Percentiles rank a stretch among this genome's conserved stretches.
Conservation (phyloP, 2,888 invertebrate species). For the Blera fallax region DNA sequence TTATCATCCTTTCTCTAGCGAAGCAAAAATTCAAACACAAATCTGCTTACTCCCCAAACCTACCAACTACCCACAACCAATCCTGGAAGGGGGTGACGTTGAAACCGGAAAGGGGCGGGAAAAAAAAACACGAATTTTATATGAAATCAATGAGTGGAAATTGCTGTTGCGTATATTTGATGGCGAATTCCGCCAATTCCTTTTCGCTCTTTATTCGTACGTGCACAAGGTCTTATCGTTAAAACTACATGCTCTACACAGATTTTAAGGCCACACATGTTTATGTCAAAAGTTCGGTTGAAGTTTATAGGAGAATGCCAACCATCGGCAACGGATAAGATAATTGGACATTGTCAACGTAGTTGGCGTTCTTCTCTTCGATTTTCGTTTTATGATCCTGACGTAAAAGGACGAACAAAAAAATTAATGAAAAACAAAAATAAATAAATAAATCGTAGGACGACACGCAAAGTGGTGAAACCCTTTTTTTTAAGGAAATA, state of each 20-base stretch:
- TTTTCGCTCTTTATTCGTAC: conserved; percentile 11
- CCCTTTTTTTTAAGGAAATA: conserved; percentile 6
- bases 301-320: conserved; percentile 3
- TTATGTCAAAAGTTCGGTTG: neutral
- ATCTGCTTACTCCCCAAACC: neutral
- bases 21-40: neutral
- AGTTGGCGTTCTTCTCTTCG: neutral
- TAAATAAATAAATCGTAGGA: neutral
- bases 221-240: conserved; percentile 43
- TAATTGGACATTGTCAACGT: conserved; percentile 49
- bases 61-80: too few species aligned
- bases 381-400: neutral
- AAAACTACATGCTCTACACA: neutral
- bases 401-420: neutral
- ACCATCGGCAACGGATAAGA: conserved; percentile 23
- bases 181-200: conserved; percentile 2
- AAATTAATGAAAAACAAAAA: neutral
- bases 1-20: conserved; percentile 8
- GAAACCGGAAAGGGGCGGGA: conserved; percentile 14
- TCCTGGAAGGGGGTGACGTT: neutral
- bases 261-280: conserved; percentile 11
- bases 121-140: conserved; percentile 33
- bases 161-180: conserved; percentile 28
- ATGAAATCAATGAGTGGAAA: conserved; percentile 63
- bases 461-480: conserved; percentile 16